Base-by-base conservation (phyloP, 2,797 vertebrate species). In the Ptychobarbus kaznakovi region DNA sequence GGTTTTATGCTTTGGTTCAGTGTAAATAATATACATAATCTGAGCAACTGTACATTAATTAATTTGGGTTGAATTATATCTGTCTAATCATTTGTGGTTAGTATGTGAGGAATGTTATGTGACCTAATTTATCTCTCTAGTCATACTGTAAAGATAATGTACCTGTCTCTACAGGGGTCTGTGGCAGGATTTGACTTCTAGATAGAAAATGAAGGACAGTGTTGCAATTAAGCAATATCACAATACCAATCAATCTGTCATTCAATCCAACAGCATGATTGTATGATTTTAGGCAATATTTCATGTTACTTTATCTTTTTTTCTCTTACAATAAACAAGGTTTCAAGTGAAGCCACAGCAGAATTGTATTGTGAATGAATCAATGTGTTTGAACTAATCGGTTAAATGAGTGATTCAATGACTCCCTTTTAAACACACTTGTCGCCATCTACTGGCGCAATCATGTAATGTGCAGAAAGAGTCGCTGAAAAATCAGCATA, bases 341-440 rank as follows among this genome's bases (percentile, higher is more conserved):
- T 72, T 46, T 46, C n/a, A 73, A 46, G 44, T 8, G 20, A 72
- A 72, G 22, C 40, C 69, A 16, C 11, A 46, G 42, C n/a, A 25
- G n/a, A 46, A 2, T 73, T 13, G 44, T 16, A 35, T 7, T 35
- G 2, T 13, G 5, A 38, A 75, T 51, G 0, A 22, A 13, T 35
- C 25, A 6, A 4, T 10, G 25, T 75, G 4, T 53, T 75, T 35
- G 73, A 75, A 35, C 10, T 9, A 53, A 20, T 75, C 0, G 2
- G 49, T 75, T 75, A 75, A 75, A 32, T 35, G 46, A 75, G 46
- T 18, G 46, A 51, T 75, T 35, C 73, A 75, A 6, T 35, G 46
- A 18, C 44, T 73, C 44, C 0, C n/a, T 28, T 9, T 18, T 28
- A 28, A 46, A 73, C 13, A 44, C n/a, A 10, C 28, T 13, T 13